These are phyloP conservation scores for Suncus etruscus DNA, from an alignment of 2,113 vertebrate species.

Conservation along the genomic window DNA sequence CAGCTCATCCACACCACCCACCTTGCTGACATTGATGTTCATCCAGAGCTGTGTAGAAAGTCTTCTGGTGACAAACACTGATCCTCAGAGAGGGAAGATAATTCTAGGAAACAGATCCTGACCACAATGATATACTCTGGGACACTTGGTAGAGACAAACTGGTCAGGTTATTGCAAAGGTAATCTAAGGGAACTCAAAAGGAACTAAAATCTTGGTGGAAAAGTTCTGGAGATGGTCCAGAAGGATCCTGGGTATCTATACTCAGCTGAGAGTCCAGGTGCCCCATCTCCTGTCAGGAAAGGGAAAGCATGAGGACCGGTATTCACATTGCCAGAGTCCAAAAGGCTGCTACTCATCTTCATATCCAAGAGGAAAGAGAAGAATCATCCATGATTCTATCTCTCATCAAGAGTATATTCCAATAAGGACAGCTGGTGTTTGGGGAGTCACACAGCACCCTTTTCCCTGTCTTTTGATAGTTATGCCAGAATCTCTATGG, in stretches of 20 bases:
- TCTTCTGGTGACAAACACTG: neutral
- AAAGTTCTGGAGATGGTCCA: neutral
- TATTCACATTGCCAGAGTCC: neutral
- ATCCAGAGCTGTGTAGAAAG: neutral
- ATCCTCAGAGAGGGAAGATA: neutral
- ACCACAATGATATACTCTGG: neutral
- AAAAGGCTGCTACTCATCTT: neutral
- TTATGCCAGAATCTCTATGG: neutral
- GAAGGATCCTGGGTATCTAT: neutral
- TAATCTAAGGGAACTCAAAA: neutral
- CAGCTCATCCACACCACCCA: neutral
- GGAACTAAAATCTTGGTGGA: neutral
- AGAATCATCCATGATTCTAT: neutral
- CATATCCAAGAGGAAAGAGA: neutral
- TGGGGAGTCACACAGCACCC: too few species aligned
- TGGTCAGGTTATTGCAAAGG: neutral
- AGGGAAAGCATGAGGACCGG: neutral
- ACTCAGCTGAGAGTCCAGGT: neutral
- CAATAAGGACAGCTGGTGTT: neutral
- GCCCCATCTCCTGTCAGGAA: too few species aligned
- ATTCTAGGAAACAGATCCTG: constrained; percentile 9
- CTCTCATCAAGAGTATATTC: neutral
- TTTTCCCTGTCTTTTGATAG: neutral
- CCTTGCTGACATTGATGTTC: neutral
- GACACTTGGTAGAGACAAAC: neutral